A percentile compares a stretch with the other conserved stretches of the same genome.
These are phyloP conservation scores for Lateolabrax maculatus DNA, from an alignment of 2,797 vertebrate species.

Conservation along the genomic window DNA sequence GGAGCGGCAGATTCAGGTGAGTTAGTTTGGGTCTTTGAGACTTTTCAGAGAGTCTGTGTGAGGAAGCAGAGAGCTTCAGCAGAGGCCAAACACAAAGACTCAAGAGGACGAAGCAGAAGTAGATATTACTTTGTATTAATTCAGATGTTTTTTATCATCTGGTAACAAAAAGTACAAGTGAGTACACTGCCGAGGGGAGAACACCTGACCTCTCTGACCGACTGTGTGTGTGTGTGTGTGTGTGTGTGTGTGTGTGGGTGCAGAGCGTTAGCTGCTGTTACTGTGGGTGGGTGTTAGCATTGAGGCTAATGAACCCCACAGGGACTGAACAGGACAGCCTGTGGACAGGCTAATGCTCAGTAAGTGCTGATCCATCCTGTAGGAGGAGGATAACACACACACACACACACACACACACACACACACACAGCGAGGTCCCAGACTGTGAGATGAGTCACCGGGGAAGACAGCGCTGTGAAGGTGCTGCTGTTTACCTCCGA, in stretches of 20 bases:
- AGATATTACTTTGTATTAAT: slow-evolving; percentile 33
- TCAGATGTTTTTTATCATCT: slow-evolving; percentile 40
- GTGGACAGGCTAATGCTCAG: slow-evolving; percentile 64
- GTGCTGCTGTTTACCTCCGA: slow-evolving; percentile 35
- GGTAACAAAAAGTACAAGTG: slow-evolving; percentile 22
- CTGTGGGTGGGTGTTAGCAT: slow-evolving; percentile 68
- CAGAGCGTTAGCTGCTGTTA: slow-evolving; percentile 37
- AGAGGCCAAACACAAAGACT: slow-evolving; percentile 32
- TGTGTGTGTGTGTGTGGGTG: slow-evolving; percentile 32
- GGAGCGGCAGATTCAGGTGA: neutral
- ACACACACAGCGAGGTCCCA: slow-evolving; percentile 13
- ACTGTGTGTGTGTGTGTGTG: slow-evolving; percentile 10
- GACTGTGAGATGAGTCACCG: slow-evolving; percentile 37
- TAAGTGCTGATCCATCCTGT: slow-evolving; percentile 50
- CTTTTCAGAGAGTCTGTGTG: neutral
- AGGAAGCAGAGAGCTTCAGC: neutral
- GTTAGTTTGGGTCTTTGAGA: no score
- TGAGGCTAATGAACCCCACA: slow-evolving; percentile 74
- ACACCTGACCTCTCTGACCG: slow-evolving; percentile 44
- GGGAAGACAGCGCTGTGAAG: slow-evolving; percentile 12
- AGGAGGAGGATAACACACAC: slow-evolving; percentile 46
- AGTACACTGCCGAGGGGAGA: slow-evolving; percentile 13
- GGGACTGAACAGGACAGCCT: slow-evolving; percentile 66
- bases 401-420: neutral
- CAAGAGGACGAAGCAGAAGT: slow-evolving; percentile 11